Evolutionary conservation across 2,797 vertebrate genomes (phyloP).

Genomic region (Tachyglossus aculeatus): DNA sequence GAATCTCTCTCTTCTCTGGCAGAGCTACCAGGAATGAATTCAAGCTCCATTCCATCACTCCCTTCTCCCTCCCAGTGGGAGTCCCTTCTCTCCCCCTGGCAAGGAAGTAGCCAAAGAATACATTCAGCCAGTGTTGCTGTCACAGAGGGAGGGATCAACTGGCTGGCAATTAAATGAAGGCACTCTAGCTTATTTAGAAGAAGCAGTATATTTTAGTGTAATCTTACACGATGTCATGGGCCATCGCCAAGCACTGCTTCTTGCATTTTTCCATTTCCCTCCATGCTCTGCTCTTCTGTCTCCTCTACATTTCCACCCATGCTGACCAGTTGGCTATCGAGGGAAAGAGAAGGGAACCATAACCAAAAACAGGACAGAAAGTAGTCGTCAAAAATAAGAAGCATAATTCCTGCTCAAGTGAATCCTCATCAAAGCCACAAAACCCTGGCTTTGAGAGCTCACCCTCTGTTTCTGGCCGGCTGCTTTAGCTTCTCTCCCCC

Average conservation of each 20-base stretch:
- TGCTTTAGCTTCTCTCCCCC: background rate
- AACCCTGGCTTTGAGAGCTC: conserved; percentile 30
- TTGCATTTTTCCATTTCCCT: conserved; percentile 4
- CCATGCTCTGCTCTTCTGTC: background rate
- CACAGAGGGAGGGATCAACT: background rate
- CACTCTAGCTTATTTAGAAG: conserved; percentile 8
- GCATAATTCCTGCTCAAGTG: background rate
- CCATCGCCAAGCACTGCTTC: conserved; percentile 18
- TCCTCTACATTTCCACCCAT: background rate
- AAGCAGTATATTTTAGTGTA: background rate
- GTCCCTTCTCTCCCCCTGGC: background rate
- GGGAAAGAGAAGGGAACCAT: conserved; percentile 12
- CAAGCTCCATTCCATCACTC: background rate
- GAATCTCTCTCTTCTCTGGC: background rate
- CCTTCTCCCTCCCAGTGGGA: background rate
- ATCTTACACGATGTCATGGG: background rate
- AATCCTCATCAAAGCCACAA: conserved; percentile 38
- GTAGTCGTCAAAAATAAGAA: conserved; percentile 6
- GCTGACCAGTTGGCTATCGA: conserved; percentile 9
- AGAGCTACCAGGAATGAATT: background rate
- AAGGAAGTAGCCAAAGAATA: background rate
- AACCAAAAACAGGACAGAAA: background rate
- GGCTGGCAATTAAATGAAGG: background rate
- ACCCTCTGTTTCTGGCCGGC: conserved; percentile 29
- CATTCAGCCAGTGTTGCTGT: background rate